Evolutionary conservation across 2,888 invertebrate species (phyloP).

Genomic region (Lingula anatina): DNA sequence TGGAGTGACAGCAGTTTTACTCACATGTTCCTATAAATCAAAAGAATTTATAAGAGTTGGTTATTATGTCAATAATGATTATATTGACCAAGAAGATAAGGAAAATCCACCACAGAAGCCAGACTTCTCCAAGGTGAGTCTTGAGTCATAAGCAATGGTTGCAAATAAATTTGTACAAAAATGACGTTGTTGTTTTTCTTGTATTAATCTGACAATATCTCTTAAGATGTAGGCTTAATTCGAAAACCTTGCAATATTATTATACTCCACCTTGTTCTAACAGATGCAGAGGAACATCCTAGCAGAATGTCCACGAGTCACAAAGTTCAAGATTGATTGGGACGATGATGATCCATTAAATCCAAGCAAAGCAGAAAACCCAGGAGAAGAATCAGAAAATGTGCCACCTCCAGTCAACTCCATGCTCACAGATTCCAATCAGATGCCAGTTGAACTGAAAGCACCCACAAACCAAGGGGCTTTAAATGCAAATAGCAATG

Average conservation of each 20-base stretch:
- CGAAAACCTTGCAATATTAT: too few species aligned
- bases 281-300: conserved; percentile 78
- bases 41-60: conserved; percentile 95
- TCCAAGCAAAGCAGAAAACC: conserved; percentile 19
- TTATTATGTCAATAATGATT: conserved; percentile 98
- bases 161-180: too few species aligned
- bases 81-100: conserved; percentile 82
- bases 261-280: background rate
- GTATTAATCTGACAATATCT: too few species aligned
- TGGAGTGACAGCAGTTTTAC: conserved; percentile 94
- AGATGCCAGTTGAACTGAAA: conserved; percentile 16
- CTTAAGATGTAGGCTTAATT: too few species aligned
- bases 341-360: conserved; percentile 52
- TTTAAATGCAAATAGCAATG: too few species aligned
- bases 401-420: conserved; percentile 23
- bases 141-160: background rate
- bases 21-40: conserved; percentile 87
- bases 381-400: conserved; percentile 4
- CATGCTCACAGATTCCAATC: conserved; percentile 31
- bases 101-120: conserved; percentile 93
- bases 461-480: too few species aligned
- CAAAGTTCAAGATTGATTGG: conserved; percentile 96
- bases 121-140: conserved; percentile 79
- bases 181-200: too few species aligned
- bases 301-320: conserved; percentile 88